Evolutionary conservation across 2,888 invertebrate species (phyloP).

Genomic region (Ormyrus thymus): DNA sequence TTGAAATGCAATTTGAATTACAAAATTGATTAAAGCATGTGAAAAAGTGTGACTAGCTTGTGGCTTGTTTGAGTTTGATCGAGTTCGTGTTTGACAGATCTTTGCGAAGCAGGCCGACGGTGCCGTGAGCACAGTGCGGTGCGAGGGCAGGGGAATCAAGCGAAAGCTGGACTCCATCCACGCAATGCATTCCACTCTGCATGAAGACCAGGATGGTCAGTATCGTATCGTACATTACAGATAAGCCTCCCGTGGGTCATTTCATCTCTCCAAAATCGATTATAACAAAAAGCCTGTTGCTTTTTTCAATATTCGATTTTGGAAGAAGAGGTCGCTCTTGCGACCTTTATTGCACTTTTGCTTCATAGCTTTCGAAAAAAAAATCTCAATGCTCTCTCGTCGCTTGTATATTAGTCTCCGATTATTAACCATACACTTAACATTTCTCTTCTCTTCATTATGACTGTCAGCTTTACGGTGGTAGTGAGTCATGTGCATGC

Average conservation of each 20-base stretch:
- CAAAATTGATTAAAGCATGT: conserved; percentile 52
- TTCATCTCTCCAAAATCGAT: conserved; percentile 42
- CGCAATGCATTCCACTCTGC: conserved; percentile 75
- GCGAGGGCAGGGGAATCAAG: conserved; percentile 74
- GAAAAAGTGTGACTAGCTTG: conserved; percentile 50
- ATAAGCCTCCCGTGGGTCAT: conserved; percentile 46
- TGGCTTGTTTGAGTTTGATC: conserved; percentile 69
- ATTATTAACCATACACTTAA: conserved; percentile 36
- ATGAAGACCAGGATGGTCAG: conserved; percentile 76
- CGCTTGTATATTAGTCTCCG: conserved; percentile 39
- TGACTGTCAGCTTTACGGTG: conserved; percentile 51
- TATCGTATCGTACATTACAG: conserved; percentile 69
- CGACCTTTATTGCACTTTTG: conserved; percentile 52
- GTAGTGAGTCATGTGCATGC: conserved; percentile 55
- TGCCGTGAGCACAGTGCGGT: conserved; percentile 74
- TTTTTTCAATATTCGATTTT: conserved; percentile 23
- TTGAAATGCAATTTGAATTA: conserved; percentile 48
- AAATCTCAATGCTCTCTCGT: conserved; percentile 44
- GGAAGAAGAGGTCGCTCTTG: conserved; percentile 46
- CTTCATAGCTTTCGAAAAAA: conserved; percentile 34
- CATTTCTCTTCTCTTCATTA: conserved; percentile 39
- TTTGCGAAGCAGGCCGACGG: conserved; percentile 74
- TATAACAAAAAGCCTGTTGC: neutral
- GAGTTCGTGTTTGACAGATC: conserved; percentile 75
- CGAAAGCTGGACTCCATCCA: conserved; percentile 75